Evolutionary conservation across 2,888 invertebrate genomes (phyloP).

Genomic region (Schrankia costaestrigalis): DNA sequence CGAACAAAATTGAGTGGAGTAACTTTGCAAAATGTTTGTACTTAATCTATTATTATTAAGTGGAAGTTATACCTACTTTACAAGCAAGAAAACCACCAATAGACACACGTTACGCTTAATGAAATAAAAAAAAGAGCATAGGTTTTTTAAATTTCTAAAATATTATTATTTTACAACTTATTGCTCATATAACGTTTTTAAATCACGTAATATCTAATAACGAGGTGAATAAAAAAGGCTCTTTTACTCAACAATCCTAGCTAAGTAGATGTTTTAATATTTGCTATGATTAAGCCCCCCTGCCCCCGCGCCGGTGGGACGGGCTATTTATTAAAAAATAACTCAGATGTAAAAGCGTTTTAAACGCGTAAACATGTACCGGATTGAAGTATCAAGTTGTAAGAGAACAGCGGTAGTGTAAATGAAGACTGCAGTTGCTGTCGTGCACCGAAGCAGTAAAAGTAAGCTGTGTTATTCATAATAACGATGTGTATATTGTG

Average conservation of each 20-base stretch:
- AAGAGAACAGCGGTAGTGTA: slow-evolving; percentile 5
- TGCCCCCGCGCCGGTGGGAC: slow-evolving; percentile 19
- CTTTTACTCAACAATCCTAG: slow-evolving; percentile 12
- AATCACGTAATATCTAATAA: slow-evolving; percentile 12
- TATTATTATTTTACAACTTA: no score
- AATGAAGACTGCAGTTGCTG: not conserved
- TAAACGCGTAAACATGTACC: slow-evolving; percentile 28
- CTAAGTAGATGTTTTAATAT: slow-evolving; percentile 41
- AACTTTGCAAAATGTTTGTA: no score
- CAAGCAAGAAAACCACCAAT: no score
- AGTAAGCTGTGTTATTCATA: no score
- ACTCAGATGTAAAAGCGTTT: slow-evolving; percentile 44
- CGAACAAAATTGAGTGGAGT: no score
- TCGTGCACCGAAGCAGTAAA: no score
- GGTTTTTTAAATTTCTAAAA: no score
- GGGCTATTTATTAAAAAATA: slow-evolving; percentile 58
- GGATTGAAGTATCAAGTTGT: slow-evolving; percentile 7
- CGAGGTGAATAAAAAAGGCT: slow-evolving; percentile 8
- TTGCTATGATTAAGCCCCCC: slow-evolving; percentile 42
- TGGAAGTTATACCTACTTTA: no score
- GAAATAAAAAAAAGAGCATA: no score
- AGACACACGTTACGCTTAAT: no score
- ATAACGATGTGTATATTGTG: no score
- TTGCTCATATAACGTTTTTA: not conserved
- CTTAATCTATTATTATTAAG: no score